Conservation (phyloP, 2,113 vertebrate species). For the Maccullochella peelii region DNA sequence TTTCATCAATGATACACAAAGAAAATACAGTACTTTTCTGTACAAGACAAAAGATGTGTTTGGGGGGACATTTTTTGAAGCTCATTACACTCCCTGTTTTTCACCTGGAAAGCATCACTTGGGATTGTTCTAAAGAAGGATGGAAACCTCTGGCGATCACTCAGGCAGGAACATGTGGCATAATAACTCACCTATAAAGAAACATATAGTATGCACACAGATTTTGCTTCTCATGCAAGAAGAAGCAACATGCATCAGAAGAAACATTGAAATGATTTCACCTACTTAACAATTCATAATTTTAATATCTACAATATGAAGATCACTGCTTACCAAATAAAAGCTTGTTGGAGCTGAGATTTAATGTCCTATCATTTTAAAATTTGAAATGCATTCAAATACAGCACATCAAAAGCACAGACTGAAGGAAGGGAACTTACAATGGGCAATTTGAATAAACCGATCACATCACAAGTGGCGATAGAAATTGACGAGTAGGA, state of each 20-base stretch:
- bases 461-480: slow-evolving; percentile 61
- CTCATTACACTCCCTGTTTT: not conserved
- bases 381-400: not conserved
- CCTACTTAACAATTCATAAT: not conserved
- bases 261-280: not conserved
- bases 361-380: not conserved
- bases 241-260: no score
- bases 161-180: slow-evolving; percentile 59
- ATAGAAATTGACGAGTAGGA: slow-evolving; percentile 71
- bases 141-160: slow-evolving; percentile 44
- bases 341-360: not conserved
- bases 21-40: not conserved
- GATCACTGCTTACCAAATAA: not conserved
- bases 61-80: not conserved
- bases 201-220: not conserved
- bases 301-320: not conserved
- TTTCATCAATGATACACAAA: not conserved
- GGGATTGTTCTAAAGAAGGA: slow-evolving; percentile 61
- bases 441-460: slow-evolving; percentile 66
- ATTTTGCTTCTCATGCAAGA: not conserved
- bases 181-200: slow-evolving; percentile 53
- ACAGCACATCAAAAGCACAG: not conserved
- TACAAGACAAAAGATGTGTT: not conserved
- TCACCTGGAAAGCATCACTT: slow-evolving; percentile 60
- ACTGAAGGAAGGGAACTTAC: slow-evolving; percentile 43